Conservation (phyloP, 2,797 vertebrate species). For the Onychomys leucogaster region DNA sequence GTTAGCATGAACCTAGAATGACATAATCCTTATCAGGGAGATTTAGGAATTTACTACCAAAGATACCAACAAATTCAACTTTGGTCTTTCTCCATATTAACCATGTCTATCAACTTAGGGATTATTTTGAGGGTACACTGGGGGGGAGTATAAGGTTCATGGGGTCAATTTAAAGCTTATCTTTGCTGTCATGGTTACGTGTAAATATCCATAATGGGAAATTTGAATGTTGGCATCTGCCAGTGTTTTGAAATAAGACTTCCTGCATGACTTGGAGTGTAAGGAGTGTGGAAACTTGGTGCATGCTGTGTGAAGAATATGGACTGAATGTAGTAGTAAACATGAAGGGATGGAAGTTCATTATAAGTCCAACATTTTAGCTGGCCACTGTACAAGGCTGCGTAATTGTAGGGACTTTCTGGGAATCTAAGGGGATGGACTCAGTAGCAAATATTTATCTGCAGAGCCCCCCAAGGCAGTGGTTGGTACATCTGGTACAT, state of each 20-base stretch:
- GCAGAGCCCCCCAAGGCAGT: neutral
- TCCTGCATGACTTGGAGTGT: neutral
- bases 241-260: slow-evolving; percentile 10
- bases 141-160: neutral
- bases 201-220: neutral
- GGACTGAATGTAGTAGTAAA: neutral
- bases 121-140: neutral
- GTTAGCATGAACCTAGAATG: neutral
- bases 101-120: neutral
- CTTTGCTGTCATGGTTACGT: neutral
- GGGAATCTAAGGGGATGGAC: neutral
- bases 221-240: neutral
- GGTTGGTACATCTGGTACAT: no score
- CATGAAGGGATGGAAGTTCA: neutral
- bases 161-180: neutral
- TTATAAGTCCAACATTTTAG: neutral
- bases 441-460: neutral
- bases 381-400: neutral
- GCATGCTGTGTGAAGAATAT: neutral
- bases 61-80: neutral
- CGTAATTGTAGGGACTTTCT: neutral
- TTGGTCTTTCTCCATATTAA: neutral
- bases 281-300: no score
- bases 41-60: neutral
- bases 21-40: neutral